Base-by-base conservation (phyloP, 2,113 vertebrate genomes). In the Oxyruncus cristatus region DNA sequence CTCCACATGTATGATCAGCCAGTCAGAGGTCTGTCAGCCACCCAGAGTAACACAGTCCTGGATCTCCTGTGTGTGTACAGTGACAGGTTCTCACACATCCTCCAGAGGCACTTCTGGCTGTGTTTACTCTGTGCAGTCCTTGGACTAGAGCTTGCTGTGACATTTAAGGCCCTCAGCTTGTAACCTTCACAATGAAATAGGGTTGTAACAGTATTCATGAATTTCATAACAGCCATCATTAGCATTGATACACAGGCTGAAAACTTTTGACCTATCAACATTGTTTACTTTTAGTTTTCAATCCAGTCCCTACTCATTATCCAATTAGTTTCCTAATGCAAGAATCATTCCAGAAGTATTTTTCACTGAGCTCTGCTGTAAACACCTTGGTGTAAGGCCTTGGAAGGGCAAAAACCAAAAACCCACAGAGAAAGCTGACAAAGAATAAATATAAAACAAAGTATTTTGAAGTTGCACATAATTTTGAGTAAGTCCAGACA, bases 1-100 rank as follows among this genome's bases (percentile, higher is more conserved):
- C 16, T 4, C 5, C 59, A 42, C 0, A 0, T 7, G 4, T 14
- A 3, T 0, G 0, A 52, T 8, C 35, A 68, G 53, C 24, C n/a
- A 78, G 41, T 5, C 71, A 1, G 0, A n/a, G 39, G 33, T 15
- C 6, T 46, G 49, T 21, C 66, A 58, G 21, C 6, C 44, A 23
- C 5, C 33, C 61, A 14, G 4, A 26, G 63, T 3, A 56, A 18
- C 56, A 37, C n/a, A 47, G n/a, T 0, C 9, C 49, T 22, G 14
- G 0, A 6, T 19, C 39, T 65, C 24, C 35, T 10, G 19, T 13
- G 44, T 24, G 10, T 17, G 42, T 0, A 11, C 26, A 24, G 88
- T 4, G 52, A 32, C 76, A 68, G 39, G 39, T 7, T 73, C 75
- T 56, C 75, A 28, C 3, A 2, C 6, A 53, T 3, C 5, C 46